phyloP scores from a whole-genome alignment of 1,140 invertebrate species.

The Linepithema humile region DNA sequence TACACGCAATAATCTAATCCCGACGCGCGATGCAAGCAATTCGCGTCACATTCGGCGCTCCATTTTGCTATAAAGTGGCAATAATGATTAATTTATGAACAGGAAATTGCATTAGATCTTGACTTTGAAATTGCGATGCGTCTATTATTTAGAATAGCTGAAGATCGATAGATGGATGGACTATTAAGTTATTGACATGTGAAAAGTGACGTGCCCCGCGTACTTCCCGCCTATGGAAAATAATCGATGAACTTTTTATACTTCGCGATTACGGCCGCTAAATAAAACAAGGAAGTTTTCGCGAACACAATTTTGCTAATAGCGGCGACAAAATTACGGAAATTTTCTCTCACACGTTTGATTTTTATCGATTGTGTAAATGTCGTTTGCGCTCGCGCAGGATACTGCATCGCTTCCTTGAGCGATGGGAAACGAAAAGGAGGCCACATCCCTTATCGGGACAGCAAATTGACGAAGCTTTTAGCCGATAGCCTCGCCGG shows the following conservation, averaged over 20 bases:
- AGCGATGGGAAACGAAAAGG: constrained; percentile 93
- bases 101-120: constrained; percentile 44
- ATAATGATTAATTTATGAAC: constrained; percentile 34
- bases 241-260: constrained; percentile 48
- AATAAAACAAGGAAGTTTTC: not conserved
- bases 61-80: not conserved
- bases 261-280: constrained; percentile 17
- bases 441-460: constrained; percentile 96
- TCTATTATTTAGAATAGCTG: constrained; percentile 52
- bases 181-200: constrained; percentile 55
- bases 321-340: too few relatives aligned
- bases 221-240: not conserved
- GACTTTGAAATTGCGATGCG: constrained; percentile 35
- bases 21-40: too few relatives aligned
- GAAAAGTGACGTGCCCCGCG: constrained; percentile 30
- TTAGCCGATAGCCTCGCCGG: constrained; percentile 97
- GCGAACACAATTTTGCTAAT: not conserved
- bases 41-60: not conserved
- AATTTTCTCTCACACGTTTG: not conserved
- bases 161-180: constrained; percentile 43
- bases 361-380: not conserved
- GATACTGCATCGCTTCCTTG: constrained; percentile 96
- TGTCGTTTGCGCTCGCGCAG: constrained; percentile 82
- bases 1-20: not conserved
- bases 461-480: constrained; percentile 96